phyloP scores from a whole-genome alignment of 1,140 invertebrate species.

The Hypsibius dujardini region DNA sequence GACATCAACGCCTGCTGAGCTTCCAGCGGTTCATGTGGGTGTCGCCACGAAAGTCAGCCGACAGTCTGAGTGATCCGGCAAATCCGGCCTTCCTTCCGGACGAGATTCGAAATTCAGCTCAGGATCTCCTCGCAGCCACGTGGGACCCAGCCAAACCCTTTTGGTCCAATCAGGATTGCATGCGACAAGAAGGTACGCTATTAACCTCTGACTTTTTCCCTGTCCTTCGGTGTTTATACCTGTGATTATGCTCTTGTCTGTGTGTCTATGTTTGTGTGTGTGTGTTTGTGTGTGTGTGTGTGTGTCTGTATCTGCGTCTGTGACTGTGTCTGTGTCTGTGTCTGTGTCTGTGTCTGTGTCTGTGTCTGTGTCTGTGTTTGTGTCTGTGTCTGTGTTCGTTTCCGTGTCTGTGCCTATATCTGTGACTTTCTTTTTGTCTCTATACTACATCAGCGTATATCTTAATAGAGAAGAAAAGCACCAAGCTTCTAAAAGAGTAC shows the following conservation, averaged over 20 bases:
- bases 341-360: too few species aligned
- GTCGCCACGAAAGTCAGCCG: background rate
- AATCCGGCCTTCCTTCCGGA: background rate
- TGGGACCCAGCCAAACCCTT: background rate
- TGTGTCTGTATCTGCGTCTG: too few species aligned
- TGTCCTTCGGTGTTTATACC: too few species aligned
- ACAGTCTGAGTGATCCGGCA: background rate
- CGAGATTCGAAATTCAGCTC: background rate
- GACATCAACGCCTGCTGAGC: background rate
- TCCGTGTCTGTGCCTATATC: too few species aligned
- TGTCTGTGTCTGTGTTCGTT: too few species aligned
- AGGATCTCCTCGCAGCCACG: background rate
- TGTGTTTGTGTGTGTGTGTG: too few species aligned
- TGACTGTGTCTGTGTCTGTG: too few species aligned
- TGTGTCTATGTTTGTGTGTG: too few species aligned
- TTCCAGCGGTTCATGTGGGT: background rate
- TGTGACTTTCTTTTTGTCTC: background rate
- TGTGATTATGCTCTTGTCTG: too few species aligned
- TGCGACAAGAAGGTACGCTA: background rate
- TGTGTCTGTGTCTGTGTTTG: too few species aligned
- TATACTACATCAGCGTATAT: background rate
- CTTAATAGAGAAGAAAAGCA: background rate
- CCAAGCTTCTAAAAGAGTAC: background rate
- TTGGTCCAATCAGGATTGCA: slow-evolving; percentile 7
- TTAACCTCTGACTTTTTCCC: too few species aligned